Conservation (phyloP, 2,888 invertebrate species). For the Muscina levida region DNA sequence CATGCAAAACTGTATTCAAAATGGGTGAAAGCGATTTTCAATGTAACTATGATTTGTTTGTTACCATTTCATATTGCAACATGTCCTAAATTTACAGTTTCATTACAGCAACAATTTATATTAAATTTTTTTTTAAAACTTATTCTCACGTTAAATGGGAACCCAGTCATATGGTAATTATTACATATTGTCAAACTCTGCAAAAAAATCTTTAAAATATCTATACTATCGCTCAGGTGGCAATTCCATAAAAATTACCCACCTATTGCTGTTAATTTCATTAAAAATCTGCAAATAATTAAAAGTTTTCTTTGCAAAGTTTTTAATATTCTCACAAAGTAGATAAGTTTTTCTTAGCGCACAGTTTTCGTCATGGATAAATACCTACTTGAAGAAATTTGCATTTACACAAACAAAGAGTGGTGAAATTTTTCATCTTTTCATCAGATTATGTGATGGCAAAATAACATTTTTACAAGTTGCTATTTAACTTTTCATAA, state of each 20-base stretch:
- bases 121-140: no score
- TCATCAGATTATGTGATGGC: neutral
- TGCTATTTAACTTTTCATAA: neutral
- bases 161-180: no score
- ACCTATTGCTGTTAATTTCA: neutral
- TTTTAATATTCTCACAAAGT: neutral
- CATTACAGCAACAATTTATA: no score
- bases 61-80: no score
- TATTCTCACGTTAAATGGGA: no score
- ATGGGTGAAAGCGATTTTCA: no score
- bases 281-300: neutral
- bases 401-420: neutral
- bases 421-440: neutral
- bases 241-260: neutral
- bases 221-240: neutral
- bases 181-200: no score
- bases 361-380: neutral
- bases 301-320: constrained; percentile 4
- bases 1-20: no score
- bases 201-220: no score
- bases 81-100: no score
- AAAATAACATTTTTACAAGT: constrained; percentile 16
- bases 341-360: neutral
- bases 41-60: no score
- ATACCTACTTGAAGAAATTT: neutral